Base-by-base conservation (phyloP, 2,888 invertebrate genomes). In the Lithosia quadra region DNA sequence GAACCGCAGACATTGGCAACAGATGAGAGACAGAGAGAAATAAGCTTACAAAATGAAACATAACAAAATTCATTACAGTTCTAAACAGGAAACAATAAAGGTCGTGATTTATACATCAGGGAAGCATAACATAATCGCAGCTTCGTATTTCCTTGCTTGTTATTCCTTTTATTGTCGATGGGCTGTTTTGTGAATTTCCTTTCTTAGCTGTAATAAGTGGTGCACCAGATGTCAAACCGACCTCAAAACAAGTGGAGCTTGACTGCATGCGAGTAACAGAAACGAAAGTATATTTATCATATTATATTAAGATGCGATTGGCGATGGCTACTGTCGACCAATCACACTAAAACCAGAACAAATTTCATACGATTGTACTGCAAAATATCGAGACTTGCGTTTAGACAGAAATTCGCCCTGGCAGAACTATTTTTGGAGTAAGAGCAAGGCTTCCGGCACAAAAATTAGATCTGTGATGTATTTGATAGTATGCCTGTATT, bases 171-270 rank as follows among this genome's bases (percentile, higher is more conserved):
- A 21, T 21, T 55, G 22, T 2, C 24, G 49, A 67, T 61, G 21
- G 57, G 10, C 21, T 68, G 60, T 62, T 65, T 61, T 62, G 61
- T 24, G 24, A 61, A 49, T 68, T 63, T 67, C 43, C 49, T 59
- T 63, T 53, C n/a, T 21, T 36, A 28, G n/a, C 49, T 79, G 79
- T 10, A 77, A 74, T 39, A 82, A 75, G 22, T 76, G 79, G 79
- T 49, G 83, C 76, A 28, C 84, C 75, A 36, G 80, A 75, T 71
- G 77, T 77, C 67, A 83, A 73, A 58, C 79, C 79, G 21, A 76
- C 74, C 69, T 80, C 77, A 57, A 83, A 84, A 68, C 77, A 84
- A 67, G 79, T 76, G 58, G 68, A 65, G 82, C 74, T 69, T 72
- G 68, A 67, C 75, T 84, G 74, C 81, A 77, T 67, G 79, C 72